phyloP scores from a whole-genome alignment of 1,140 invertebrate genomes.

The Metopolophium dirhodum region DNA sequence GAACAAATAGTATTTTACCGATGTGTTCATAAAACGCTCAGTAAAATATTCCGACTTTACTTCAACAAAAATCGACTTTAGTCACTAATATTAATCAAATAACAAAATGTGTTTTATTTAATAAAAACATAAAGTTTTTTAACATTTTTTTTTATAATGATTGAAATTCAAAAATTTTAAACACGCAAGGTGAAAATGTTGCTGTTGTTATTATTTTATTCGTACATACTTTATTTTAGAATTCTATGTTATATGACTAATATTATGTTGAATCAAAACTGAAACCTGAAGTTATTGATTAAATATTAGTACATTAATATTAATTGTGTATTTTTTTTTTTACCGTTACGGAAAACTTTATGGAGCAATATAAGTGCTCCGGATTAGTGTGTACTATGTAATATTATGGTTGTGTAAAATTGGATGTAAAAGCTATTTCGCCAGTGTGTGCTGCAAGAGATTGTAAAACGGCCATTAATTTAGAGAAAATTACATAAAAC shows the following conservation, averaged over 20 bases:
- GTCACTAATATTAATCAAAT: background rate
- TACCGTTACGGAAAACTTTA: background rate
- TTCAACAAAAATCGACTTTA: background rate
- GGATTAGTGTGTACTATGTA: background rate
- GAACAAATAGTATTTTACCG: background rate
- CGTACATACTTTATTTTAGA: background rate
- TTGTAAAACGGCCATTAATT: background rate
- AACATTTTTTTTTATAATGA: background rate
- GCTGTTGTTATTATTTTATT: background rate
- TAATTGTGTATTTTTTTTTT: background rate
- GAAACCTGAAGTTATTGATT: background rate
- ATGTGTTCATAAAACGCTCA: background rate
- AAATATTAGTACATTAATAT: too few species aligned
- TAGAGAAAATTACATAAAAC: background rate
- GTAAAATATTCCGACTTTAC: background rate
- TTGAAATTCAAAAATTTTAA: background rate
- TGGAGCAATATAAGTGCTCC: background rate
- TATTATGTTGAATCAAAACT: background rate
- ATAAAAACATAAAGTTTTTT: background rate
- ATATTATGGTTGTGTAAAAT: background rate
- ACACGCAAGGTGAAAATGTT: background rate
- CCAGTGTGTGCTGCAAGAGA: background rate
- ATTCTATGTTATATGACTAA: background rate
- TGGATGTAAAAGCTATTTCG: conserved; percentile 9
- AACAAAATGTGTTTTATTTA: background rate